Evolutionary conservation across 2,113 vertebrate genomes (phyloP).

Genomic region (Eublepharis macularius): DNA sequence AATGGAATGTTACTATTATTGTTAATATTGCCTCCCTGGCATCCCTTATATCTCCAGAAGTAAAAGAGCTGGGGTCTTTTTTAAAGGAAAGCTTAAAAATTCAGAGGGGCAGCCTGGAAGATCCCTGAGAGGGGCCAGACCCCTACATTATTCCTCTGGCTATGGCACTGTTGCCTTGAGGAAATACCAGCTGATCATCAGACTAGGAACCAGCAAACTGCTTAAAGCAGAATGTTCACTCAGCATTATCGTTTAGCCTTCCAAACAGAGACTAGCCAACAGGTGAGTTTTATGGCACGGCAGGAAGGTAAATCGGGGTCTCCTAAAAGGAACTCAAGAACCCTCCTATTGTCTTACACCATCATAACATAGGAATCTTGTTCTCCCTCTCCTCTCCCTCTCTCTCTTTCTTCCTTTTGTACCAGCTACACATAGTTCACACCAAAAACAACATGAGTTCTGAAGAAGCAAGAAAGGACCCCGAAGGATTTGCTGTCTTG

Average conservation of each 20-base stretch:
- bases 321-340: neutral
- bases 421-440: slow-evolving; percentile 77
- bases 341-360: neutral
- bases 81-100: no score
- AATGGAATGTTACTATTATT: no score
- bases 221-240: neutral
- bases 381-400: neutral
- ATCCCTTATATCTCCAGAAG: no score
- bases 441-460: slow-evolving; percentile 30
- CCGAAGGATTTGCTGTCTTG: slow-evolving; percentile 62
- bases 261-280: neutral
- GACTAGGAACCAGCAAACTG: neutral
- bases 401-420: neutral
- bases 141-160: no score
- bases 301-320: no score
- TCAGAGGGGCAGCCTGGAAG: no score
- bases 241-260: neutral
- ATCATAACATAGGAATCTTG: neutral
- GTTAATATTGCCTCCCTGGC: no score
- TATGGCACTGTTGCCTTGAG: neutral
- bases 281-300: neutral
- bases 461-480: neutral
- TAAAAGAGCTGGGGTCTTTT: no score
- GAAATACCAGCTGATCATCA: neutral
- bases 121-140: no score